phyloP scores from a whole-genome alignment of 2,113 vertebrate genomes.

The Xiphorhynchus elegans region DNA sequence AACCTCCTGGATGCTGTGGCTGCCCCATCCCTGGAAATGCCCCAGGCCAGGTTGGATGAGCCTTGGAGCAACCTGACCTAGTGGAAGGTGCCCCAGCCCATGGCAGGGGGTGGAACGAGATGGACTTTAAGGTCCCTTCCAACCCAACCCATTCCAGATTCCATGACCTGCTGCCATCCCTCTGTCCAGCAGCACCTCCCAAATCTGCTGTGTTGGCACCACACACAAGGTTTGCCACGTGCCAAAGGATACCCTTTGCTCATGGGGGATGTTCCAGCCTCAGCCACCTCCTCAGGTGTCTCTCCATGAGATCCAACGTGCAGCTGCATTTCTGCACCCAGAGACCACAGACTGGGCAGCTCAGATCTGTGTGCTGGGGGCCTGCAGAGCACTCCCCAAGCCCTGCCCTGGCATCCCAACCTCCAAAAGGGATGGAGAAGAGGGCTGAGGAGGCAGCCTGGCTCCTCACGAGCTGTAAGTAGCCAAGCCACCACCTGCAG shows the following conservation, averaged over 20 bases:
- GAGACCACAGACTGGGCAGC: not conserved
- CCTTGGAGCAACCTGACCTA: not conserved
- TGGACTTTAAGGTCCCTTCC: not conserved
- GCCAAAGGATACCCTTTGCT: not conserved
- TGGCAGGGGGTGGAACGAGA: not conserved
- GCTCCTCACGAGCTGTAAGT: fast-evolving
- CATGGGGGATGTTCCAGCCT: not conserved
- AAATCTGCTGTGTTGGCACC: not conserved
- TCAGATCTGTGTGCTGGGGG: not conserved
- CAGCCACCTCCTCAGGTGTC: fast-evolving
- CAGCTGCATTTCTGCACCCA: not conserved
- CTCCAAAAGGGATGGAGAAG: not conserved
- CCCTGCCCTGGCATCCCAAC: not conserved
- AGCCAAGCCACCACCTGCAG: not conserved
- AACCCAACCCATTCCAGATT: not conserved
- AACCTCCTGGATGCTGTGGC: not conserved
- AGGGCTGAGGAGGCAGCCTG: not conserved
- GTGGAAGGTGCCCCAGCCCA: not conserved
- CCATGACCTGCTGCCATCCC: not conserved
- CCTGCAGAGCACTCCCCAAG: not conserved
- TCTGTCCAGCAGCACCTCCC: not conserved
- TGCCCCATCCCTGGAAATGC: not conserved
- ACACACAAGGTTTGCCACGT: fast-evolving
- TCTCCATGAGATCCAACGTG: fast-evolving
- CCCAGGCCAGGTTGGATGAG: not conserved